These are phyloP conservation scores for Saccopteryx leptura DNA, from an alignment of 2,113 vertebrate species.

Conservation along the genomic window DNA sequence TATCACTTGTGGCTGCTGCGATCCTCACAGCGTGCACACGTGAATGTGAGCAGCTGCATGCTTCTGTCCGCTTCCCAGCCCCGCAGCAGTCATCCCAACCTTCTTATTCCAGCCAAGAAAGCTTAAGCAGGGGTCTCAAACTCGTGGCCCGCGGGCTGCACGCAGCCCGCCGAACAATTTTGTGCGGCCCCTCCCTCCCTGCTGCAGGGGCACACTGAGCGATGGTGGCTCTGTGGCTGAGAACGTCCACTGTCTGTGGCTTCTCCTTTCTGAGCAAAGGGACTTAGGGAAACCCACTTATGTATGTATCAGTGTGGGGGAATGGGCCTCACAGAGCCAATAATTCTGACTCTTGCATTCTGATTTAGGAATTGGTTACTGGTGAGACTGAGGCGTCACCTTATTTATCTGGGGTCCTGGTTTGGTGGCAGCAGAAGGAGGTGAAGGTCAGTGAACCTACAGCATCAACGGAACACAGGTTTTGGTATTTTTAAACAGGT, in stretches of 20 bases:
- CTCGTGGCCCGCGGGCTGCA: no score
- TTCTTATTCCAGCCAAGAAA: neutral
- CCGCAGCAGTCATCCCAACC: neutral
- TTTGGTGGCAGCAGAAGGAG: neutral
- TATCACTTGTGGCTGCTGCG: neutral
- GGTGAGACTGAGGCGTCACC: neutral
- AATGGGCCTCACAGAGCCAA: neutral
- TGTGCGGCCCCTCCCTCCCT: no score
- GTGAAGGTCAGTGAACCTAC: neutral
- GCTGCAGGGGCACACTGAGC: neutral
- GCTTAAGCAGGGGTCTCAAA: no score
- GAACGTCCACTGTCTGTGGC: neutral
- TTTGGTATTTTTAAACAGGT: neutral
- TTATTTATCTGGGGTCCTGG: neutral
- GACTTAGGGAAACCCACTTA: neutral
- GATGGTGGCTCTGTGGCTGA: neutral
- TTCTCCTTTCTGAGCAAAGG: neutral
- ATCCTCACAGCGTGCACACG: neutral
- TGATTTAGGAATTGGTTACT: neutral
- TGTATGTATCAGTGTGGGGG: neutral
- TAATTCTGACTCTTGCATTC: neutral
- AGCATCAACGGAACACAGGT: neutral
- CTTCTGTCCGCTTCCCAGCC: neutral
- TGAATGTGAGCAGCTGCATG: accelerated
- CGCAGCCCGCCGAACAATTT: no score